Base-by-base conservation (phyloP, 2,113 vertebrate species). In the Conger conger region DNA sequence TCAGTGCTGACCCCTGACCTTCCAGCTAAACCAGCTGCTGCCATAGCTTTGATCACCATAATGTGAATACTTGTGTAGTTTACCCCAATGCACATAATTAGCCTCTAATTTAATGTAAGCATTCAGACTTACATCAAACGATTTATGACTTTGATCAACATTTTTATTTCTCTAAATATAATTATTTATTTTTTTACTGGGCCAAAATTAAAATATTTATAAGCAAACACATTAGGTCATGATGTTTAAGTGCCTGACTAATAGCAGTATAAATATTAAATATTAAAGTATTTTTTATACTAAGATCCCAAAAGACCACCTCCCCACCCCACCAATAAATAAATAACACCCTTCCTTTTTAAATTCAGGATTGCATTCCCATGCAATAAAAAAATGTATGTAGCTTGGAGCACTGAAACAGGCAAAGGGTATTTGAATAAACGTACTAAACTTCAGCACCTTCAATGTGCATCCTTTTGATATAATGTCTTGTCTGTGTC, bases 121-220 rank as follows among this genome's bases (percentile, higher is more conserved):
- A 4, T 79, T 50, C 36, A 1, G 80, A 85, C 86, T 60, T 27
- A 89, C 84, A 89, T 91, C 91, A 92, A 90, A 90, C 86, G 83
- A 81, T n/a, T 76, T 4, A 13, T 36, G 6, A 4, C 80, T 93
- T 91, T 93, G 89, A 92, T 92, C 90, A 80, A 57, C 77, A 88
- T 88, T 76, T 90, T 89, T 88, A 73, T 89, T 89, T 92, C 57
- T 23, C 20, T 63, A 27, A 63, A 63, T 63, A 27, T 27, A 63
- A 63, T 6, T 27, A 27, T 89, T 85, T 92, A 76, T 86, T 88
- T 88, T 90, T 87, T 88, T 90, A 82, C 80, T 8, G 11, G 45
- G 83, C 57, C 86, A 78, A 87, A 92, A 82, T 86, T 76, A 76
- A 86, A 81, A 84, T 68, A 73, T 30, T 83, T 84, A 63, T 85